Evolutionary conservation across 2,797 vertebrate genomes (phyloP), one percentile per base, ranked within the genome.

Genomic region (Enteromius afrohamiltoni): DNA sequence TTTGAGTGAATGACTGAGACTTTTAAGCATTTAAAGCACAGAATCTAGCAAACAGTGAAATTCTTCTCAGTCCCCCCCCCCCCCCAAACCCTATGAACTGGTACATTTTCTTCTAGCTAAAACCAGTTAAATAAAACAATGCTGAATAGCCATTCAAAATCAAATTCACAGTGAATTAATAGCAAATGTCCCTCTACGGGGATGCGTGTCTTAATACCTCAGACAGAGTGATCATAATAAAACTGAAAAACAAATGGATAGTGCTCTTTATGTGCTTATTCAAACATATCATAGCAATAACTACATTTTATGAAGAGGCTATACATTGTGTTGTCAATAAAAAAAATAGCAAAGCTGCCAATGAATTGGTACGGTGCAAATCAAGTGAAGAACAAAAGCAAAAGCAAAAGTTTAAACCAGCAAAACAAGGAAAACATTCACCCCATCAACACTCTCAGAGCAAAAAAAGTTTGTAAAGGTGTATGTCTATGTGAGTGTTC

Each of bases 11-110:
- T 31, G 76, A 40, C 77, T 60, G 60, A 47, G 49, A 73, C 29
- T 10, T 80, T 60, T 79, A 83, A 74, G 82, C 83, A 89, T 83
- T 82, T 89, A 68, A 90, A 92, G 89, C 88, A 89, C 75, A 47
- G 60, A 90, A 80, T 77, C 76, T 42, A 83, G 49, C 37, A 74
- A 89, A 76, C 23, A 29, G 62, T 68, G 34, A 42, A 76, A 76
- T 68, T 88, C 65, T 88, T 64, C 6, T 16, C 11, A 62, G 60
- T 5, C 4, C 4, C 31, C 6, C 14, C 14, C 4, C 1, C 47
- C 14, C 47, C 47, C 47, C 47, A 58, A 34, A 29, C 31, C 40
- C 14, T 26, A 42, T 42, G 16, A 77, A 37, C 47, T n/a, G 34
- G 17, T 65, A 7, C 65, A 17, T 82, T 84, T 45, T 84, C 87